phyloP scores from a whole-genome alignment of 2,888 invertebrate genomes.

The Drosophila ustulata region DNA sequence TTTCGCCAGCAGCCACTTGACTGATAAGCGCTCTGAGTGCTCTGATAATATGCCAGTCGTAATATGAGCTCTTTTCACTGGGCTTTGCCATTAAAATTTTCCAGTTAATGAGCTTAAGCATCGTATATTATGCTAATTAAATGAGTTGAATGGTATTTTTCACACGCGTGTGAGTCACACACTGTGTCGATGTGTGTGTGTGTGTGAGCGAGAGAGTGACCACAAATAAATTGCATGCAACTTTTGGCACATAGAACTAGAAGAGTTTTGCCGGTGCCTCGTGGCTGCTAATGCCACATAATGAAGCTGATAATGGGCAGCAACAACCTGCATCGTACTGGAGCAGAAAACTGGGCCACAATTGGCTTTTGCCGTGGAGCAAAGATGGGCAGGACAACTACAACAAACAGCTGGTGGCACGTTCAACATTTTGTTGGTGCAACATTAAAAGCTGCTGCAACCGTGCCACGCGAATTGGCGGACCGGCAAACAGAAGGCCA shows the following conservation, averaged over 20 bases:
- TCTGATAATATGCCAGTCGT: constrained; percentile 43
- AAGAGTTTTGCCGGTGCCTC: constrained; percentile 23
- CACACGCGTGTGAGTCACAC: constrained; percentile 16
- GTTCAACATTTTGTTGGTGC: constrained; percentile 59
- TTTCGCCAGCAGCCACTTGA: constrained; percentile 47
- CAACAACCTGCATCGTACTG: constrained; percentile 26
- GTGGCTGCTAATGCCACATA: constrained; percentile 74
- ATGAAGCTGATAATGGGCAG: constrained; percentile 78
- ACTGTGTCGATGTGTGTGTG: constrained; percentile 5
- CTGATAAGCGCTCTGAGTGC: constrained; percentile 54
- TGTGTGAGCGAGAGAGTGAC: constrained; percentile 25
- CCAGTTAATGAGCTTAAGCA: constrained; percentile 66
- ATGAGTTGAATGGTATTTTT: constrained; percentile 50
- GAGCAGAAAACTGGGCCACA: constrained; percentile 17
- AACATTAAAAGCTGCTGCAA: constrained; percentile 49
- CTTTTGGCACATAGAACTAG: constrained; percentile 70
- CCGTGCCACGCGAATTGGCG: not conserved
- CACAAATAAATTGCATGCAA: constrained; percentile 73
- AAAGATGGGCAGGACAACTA: constrained; percentile 28
- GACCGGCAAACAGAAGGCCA: constrained; percentile 13
- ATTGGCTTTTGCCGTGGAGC: constrained; percentile 22
- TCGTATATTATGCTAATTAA: constrained; percentile 72
- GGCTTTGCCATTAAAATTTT: constrained; percentile 56
- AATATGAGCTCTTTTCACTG: constrained; percentile 31
- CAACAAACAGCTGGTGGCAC: constrained; percentile 34